phyloP scores from a whole-genome alignment of 30 jellyfish, hydroid and myxozoan genomes.

The Catostylus mosaicus region DNA sequence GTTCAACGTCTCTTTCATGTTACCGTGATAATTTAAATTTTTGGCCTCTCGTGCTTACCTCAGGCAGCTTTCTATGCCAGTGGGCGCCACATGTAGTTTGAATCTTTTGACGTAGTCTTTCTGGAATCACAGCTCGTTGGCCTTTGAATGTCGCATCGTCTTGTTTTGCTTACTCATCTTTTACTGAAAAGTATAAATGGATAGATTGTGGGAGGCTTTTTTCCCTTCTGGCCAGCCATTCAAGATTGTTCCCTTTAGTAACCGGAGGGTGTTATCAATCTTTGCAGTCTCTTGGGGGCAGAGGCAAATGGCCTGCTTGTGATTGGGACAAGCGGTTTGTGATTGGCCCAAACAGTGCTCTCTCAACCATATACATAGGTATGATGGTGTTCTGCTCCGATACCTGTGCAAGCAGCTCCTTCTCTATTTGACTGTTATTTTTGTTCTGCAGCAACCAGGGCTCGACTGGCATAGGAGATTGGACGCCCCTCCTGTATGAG shows the following conservation, averaged over 20 bases:
- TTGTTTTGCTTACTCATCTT: constrained; percentile 27
- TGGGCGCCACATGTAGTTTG: constrained; percentile 9
- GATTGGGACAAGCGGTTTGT: not conserved
- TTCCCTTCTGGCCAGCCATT: constrained; percentile 24
- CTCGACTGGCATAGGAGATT: constrained; percentile 23
- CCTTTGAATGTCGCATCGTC: constrained; percentile 20
- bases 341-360: not conserved
- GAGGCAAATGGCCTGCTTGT: constrained; percentile 6
- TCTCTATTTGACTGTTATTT: too few species aligned
- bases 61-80: constrained; percentile 5
- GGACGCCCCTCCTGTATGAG: constrained; percentile 27
- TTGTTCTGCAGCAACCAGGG: constrained; percentile 6
- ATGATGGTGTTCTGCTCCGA: not conserved
- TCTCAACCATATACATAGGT: not conserved
- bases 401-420: too few species aligned
- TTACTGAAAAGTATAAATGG: not conserved
- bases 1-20: too few species aligned
- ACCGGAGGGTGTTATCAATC: constrained; percentile 21
- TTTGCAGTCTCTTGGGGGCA: constrained; percentile 55
- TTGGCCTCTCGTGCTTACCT: constrained; percentile 40
- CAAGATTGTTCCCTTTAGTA: not conserved
- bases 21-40: too few species aligned
- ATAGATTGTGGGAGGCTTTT: not conserved
- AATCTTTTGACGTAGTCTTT: not conserved
- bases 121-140: not conserved